A percentile compares a stretch with the other conserved stretches of the same genome.
Evolutionary conservation across 2,888 invertebrate genomes (phyloP).

Genomic region (Metellina segmentata): DNA sequence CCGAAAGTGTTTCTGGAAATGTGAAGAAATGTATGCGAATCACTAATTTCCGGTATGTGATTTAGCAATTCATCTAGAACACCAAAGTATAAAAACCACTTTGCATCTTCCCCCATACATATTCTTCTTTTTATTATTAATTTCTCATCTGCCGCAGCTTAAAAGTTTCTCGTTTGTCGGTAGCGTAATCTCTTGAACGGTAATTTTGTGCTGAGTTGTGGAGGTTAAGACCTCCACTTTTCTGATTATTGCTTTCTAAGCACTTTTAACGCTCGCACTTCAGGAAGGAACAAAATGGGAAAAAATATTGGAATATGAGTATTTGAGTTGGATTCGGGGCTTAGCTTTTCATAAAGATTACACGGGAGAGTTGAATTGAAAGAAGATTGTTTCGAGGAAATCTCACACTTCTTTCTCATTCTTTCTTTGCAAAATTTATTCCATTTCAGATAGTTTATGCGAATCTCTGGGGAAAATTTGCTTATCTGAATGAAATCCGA

Average conservation of each 20-base stretch:
- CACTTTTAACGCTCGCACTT: neutral
- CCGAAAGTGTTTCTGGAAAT: neutral
- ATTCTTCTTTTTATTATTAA: neutral
- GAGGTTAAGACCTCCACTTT: neutral
- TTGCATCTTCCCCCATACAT: neutral
- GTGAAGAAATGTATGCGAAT: neutral
- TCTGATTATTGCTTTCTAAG: neutral
- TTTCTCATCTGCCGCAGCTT: neutral
- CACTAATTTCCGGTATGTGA: neutral
- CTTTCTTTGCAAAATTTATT: neutral
- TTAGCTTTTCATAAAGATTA: slow-evolving; percentile 1
- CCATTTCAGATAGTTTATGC: neutral
- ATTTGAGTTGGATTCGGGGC: neutral
- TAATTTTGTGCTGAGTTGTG: slow-evolving; percentile 1
- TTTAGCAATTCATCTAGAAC: neutral
- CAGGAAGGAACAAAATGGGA: neutral
- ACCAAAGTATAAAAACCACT: neutral
- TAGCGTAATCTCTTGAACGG: neutral
- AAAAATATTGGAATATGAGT: neutral
- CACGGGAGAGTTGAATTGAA: neutral
- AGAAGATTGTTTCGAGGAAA: neutral
- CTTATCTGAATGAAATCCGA: neutral
- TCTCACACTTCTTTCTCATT: neutral
- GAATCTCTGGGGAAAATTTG: neutral
- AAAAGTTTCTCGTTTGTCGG: neutral